Conservation (phyloP, 2,113 vertebrate species). For the Plectropomus leopardus region DNA sequence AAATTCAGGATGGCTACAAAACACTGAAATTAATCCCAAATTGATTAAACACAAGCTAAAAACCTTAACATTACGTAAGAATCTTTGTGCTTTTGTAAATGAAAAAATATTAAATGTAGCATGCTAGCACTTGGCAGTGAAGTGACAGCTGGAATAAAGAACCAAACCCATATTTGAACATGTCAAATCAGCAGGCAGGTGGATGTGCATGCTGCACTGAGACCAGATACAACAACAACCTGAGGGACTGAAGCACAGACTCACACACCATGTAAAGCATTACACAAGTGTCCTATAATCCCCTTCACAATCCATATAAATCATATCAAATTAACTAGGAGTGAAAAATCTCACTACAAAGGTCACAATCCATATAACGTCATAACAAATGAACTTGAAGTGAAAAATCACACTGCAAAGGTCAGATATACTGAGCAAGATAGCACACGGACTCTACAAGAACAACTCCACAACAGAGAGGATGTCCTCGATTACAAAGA, state of each 20-base stretch:
- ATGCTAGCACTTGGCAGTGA: neutral
- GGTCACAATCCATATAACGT: neutral
- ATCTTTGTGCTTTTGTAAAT: neutral
- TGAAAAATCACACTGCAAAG: neutral
- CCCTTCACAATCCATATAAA: neutral
- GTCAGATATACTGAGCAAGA: neutral
- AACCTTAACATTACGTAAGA: neutral
- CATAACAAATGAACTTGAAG: neutral
- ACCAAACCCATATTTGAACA: conserved; percentile 58
- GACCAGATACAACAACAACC: conserved; percentile 6
- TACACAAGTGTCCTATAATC: neutral
- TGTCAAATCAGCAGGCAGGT: conserved; percentile 23
- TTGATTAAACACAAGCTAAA: neutral
- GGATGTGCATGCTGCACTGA: conserved; percentile 4
- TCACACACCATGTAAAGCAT: neutral
- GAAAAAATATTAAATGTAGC: neutral
- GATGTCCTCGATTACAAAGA: neutral
- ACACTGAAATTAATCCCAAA: neutral
- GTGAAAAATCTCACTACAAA: neutral
- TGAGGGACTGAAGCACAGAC: neutral
- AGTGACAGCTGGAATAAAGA: conserved; percentile 3
- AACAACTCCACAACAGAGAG: neutral
- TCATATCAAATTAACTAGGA: neutral
- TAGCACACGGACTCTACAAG: neutral
- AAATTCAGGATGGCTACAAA: neutral